Conservation (phyloP, 2,797 vertebrate species). For the Syngnathus acus region DNA sequence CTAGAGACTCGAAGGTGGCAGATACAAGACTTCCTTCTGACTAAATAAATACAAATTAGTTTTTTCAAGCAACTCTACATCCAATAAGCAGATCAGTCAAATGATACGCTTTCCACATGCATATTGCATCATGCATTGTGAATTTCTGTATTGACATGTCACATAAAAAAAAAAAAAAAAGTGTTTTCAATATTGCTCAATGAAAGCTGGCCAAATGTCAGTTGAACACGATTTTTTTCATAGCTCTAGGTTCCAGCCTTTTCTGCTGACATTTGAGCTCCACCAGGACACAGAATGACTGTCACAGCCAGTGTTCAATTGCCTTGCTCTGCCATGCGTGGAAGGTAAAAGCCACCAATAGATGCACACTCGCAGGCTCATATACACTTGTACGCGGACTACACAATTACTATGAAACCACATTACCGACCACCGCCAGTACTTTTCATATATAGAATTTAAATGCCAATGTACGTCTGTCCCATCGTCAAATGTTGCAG, state of each 20-base stretch:
- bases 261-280: slow-evolving; percentile 38
- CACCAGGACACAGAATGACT: slow-evolving; percentile 21
- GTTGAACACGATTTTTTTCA: slow-evolving; percentile 18
- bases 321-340: slow-evolving; percentile 35
- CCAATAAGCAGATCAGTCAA: too few species aligned
- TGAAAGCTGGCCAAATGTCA: neutral
- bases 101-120: too few species aligned
- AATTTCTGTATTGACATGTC: neutral
- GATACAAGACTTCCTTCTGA: too few species aligned
- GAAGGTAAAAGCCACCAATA: slow-evolving; percentile 23
- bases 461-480: neutral
- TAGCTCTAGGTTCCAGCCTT: slow-evolving; percentile 21
- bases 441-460: neutral
- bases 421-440: neutral
- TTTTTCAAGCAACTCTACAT: too few species aligned
- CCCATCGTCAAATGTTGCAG: neutral
- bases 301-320: slow-evolving; percentile 30
- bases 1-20: too few species aligned
- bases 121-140: too few species aligned
- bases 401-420: slow-evolving; percentile 10
- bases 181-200: neutral
- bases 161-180: neutral
- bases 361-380: slow-evolving; percentile 3
- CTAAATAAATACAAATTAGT: too few species aligned
- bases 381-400: neutral